Base-by-base conservation (phyloP, 2,888 invertebrate genomes). In the Aphrophora alni region DNA sequence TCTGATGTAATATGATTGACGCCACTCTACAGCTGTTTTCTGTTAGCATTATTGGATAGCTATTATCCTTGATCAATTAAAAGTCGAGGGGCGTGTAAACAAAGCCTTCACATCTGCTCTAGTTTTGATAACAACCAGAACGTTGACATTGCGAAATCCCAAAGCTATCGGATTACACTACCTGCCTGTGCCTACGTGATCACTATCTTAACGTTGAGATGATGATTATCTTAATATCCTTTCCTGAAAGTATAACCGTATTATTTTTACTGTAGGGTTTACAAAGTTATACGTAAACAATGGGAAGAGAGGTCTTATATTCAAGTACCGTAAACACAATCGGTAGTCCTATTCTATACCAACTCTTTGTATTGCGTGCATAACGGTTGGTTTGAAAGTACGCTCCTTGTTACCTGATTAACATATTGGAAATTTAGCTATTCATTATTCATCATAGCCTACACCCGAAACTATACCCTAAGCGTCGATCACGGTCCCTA, bases 21-120 rank as follows among this genome's bases (percentile, higher is more conserved):
- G 59, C 59, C 59, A 14, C 44, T 12, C 21, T 21, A 59, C 59
- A 59, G 59, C 59, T 59, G 59, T 59, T 59, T 59, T 59, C 59
- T 21, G 59, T 59, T 21, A 21, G 59, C 21, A 21, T 59, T 59
- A 59, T 59, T 59, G 59, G 59, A 59, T 21, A 59, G 59, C 59
- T 21, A 59, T 59, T 59, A 59, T 59, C 59, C 59, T 59, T 59
- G 59, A 59, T 59, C 59, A 59, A 59, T 59, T 59, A 59, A 59
- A 59, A 59, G 59, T 59, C 59, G 59, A 59, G 59, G 59, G 59
- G 59, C 59, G 59, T 59, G n/a, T 21, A 59, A 59, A 59, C 59
- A 59, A 59, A 21, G 59, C 59, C 1, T 59, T 2, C 59, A 59
- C 59, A 59, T 59, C 59, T 59, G 59, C 59, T 59, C 59, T 59